Evolutionary conservation across 2,888 invertebrate species (phyloP), one percentile per base, ranked within the genome.

Genomic region (Clusia tigrina): DNA sequence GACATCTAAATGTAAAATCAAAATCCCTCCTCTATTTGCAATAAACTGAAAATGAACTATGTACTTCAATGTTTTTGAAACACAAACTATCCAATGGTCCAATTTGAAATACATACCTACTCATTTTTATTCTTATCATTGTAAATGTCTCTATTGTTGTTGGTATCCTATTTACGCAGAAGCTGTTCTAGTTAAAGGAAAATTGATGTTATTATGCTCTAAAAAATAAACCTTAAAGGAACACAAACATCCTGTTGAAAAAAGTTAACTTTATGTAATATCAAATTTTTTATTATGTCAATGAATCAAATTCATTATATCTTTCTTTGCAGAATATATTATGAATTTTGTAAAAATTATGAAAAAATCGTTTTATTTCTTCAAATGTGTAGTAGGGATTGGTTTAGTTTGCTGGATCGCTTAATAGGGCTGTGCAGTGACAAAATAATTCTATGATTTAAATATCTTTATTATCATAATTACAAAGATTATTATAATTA

Each of bases 91-190:
- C 51, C 51, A 60, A 74, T 54, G 76, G 78, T 76, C 74, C 76
- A 75, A 74, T 68, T 42, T 64, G 68, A 68, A 77, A 74, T 68
- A 68, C 67, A 67, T 71, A 59, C 69, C 67, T 66, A 68, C 64
- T 69, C 69, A 54, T 58, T 59, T 26, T 62, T 57, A 65, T 48
- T 57, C 15, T 23, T 23, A n/a, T n/a, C n/a, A n/a, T n/a, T n/a
- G n/a, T 42, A 56, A 56, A 38, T 37, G n/a, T 56, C 17, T 54
- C 37, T 18, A 54, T 20, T 20, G 48, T 48, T 48, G 48, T 6
- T 20, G 22, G 48, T 48, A 48, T 18, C 48, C 18, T 48, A 48
- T 42, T 6, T n/a, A 32, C n/a, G 3, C 42, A 15, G n/a, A 42
- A 42, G 42, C n/a, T 42, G 3, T 15, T 42, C 6, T 32, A 32